phyloP scores from a whole-genome alignment of 2,797 vertebrate genomes.

The Platyrinchus mystaceus region DNA sequence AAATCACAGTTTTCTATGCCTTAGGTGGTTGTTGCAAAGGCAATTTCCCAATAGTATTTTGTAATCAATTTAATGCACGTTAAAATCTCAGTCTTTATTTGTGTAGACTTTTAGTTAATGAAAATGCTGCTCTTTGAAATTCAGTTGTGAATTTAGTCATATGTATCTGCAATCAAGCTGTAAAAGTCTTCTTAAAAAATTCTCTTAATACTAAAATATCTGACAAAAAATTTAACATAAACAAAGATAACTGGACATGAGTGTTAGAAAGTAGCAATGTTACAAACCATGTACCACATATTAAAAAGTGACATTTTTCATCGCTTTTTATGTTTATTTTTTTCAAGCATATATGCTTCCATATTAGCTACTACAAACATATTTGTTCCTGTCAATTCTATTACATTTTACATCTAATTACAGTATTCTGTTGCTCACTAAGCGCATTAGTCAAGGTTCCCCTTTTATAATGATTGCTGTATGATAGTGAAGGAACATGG shows the following conservation, averaged over 20 bases:
- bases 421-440: neutral
- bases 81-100: constrained; percentile 84
- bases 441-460: neutral
- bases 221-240: neutral
- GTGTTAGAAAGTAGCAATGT: neutral
- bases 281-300: neutral
- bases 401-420: neutral
- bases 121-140: constrained; percentile 70
- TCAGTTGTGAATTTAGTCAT: constrained; percentile 73
- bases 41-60: constrained; percentile 85
- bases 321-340: neutral
- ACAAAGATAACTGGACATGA: neutral
- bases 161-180: constrained; percentile 68
- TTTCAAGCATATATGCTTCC: neutral
- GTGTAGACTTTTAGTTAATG: constrained; percentile 77
- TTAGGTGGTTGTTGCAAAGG: constrained; percentile 76
- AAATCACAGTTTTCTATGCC: constrained; percentile 58
- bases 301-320: neutral
- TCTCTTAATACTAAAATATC: neutral
- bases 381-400: neutral
- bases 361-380: neutral
- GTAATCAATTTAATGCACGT: constrained; percentile 86
- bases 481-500: neutral
- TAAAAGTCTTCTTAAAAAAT: neutral
- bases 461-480: neutral